These are phyloP conservation scores for Cardinalis cardinalis DNA, from an alignment of 2,113 vertebrate genomes.

Conservation along the genomic window DNA sequence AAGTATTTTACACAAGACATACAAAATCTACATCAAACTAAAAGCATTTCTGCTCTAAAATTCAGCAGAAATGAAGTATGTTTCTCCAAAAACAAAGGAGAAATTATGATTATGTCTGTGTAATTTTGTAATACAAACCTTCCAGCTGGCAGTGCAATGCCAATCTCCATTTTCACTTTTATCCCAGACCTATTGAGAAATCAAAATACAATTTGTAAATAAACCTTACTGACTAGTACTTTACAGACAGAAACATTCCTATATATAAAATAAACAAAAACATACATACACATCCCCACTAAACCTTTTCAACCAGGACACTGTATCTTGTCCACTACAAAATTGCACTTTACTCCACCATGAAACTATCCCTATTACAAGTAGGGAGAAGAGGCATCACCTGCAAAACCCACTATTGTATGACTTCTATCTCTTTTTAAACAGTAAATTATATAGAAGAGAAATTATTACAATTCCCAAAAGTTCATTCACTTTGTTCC, in stretches of 20 bases:
- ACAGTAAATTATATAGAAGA: not conserved
- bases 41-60: not conserved
- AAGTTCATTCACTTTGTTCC: not conserved
- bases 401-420: not conserved
- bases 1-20: not conserved
- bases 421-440: not conserved
- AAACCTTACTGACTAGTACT: not conserved
- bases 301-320: not conserved
- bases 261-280: not conserved
- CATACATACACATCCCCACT: accelerated
- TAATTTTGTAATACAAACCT: conserved; percentile 73
- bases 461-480: not conserved
- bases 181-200: conserved; percentile 89
- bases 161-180: conserved; percentile 95
- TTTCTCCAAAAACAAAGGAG: not conserved
- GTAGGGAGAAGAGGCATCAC: accelerated
- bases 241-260: not conserved
- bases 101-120: not conserved
- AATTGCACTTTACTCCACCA: not conserved
- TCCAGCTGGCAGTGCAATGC: conserved; percentile 98
- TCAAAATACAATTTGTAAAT: not conserved
- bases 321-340: not conserved
- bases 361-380: not conserved
- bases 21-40: not conserved
- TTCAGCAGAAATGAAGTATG: not conserved